Conservation (phyloP, 1,140 invertebrate species). For the Melipona quadrifasciata region DNA sequence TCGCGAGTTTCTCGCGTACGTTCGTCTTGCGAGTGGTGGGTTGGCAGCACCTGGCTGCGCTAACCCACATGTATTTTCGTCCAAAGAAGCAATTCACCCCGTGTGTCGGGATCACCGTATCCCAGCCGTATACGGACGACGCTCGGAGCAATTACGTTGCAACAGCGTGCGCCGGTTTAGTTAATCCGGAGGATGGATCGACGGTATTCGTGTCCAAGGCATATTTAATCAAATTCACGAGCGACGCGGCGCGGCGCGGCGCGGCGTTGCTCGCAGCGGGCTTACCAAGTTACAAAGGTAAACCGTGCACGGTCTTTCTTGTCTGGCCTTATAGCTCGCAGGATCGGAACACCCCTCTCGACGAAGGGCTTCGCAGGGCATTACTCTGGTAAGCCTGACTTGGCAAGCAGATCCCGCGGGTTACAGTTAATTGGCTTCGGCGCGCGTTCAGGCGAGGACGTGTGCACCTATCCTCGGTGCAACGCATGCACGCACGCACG, state of each 20-base stretch:
- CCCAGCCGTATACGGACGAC: neutral
- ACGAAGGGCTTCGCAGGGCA: conserved; percentile 70
- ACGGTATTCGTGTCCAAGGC: conserved; percentile 29
- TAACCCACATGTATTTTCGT: too few relatives aligned
- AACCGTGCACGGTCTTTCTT: conserved; percentile 56
- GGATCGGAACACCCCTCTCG: conserved; percentile 34
- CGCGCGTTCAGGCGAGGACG: conserved; percentile 44
- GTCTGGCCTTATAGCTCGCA: conserved; percentile 57
- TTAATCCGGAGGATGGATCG: conserved; percentile 3
- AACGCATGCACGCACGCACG: conserved; percentile 26
- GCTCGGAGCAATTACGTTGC: conserved; percentile 3
- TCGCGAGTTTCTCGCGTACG: too few relatives aligned
- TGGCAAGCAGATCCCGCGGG: conserved; percentile 71
- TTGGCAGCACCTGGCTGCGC: too few relatives aligned
- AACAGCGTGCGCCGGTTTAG: neutral
- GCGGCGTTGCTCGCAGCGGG: conserved; percentile 43
- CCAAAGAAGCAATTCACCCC: neutral
- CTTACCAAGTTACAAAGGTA: conserved; percentile 54
- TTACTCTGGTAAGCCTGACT: conserved; percentile 70
- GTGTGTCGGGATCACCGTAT: too few relatives aligned
- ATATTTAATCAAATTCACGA: conserved; percentile 63
- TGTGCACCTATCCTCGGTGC: conserved; percentile 41
- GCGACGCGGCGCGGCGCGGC: neutral
- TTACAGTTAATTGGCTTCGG: conserved; percentile 74
- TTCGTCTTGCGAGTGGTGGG: too few relatives aligned